These are phyloP conservation scores for Fregata magnificens DNA, from an alignment of 2,113 vertebrate species.

Conservation along the genomic window DNA sequence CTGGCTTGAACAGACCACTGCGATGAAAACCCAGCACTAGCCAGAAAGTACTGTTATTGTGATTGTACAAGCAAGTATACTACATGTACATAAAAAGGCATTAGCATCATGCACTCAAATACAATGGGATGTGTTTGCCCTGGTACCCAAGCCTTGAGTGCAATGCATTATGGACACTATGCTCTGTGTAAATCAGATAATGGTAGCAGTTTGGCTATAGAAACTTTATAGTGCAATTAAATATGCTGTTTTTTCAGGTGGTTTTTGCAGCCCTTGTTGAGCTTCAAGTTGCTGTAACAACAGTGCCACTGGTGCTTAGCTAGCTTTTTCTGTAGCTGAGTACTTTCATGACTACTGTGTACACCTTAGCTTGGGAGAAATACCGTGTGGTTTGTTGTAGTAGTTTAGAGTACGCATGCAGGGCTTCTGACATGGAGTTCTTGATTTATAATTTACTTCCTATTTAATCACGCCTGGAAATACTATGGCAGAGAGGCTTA, in stretches of 20 bases:
- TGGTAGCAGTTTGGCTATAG: neutral
- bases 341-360: neutral
- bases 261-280: neutral
- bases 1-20: neutral
- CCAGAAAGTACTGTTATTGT: neutral
- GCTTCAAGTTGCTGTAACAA: neutral
- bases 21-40: neutral
- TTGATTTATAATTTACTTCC: neutral
- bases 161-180: neutral
- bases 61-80: neutral
- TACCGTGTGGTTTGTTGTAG: neutral
- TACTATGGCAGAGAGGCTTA: neutral
- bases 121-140: neutral
- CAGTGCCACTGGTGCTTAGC: neutral
- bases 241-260: neutral
- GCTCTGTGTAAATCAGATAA: neutral
- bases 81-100: accelerated
- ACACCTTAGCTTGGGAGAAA: neutral
- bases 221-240: neutral
- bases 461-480: neutral
- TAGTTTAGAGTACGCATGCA: neutral
- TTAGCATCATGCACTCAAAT: neutral
- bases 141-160: neutral
- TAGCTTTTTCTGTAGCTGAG: neutral
- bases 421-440: neutral